phyloP scores from a whole-genome alignment of 30 jellyfish, hydroid and myxozoan species.

The Cassiopea xamachana region DNA sequence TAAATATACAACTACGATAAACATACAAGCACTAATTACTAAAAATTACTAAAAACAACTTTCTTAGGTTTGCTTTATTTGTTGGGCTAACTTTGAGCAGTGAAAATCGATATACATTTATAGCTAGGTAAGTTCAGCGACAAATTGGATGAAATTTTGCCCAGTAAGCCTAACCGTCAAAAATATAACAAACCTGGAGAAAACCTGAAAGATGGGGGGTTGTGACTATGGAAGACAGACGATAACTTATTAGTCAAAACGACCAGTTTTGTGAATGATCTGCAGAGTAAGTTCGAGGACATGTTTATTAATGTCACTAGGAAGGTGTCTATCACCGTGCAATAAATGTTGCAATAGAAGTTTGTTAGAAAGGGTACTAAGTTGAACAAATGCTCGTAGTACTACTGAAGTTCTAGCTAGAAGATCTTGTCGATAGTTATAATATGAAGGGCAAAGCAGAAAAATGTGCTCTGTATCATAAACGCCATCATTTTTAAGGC shows the following conservation, averaged over 20 bases:
- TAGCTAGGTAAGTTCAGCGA: too few species aligned
- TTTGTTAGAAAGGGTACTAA: conserved; percentile 1
- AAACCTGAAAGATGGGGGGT: too few species aligned
- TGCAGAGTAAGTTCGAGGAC: neutral
- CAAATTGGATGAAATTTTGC: too few species aligned
- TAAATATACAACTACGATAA: too few species aligned
- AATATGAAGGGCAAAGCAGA: conserved; percentile 11
- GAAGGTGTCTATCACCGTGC: neutral
- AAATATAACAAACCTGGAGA: too few species aligned
- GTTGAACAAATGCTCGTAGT: neutral
- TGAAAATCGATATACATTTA: too few species aligned
- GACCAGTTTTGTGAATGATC: conserved; percentile 2
- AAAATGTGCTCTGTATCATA: conserved; percentile 1
- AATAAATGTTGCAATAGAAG: neutral
- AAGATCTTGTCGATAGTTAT: conserved; percentile 13
- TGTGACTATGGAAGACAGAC: too few species aligned
- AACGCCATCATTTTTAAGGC: conserved; percentile 11
- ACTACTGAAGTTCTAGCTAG: neutral
- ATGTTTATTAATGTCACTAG: neutral
- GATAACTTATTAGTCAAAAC: neutral
- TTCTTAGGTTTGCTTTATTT: too few species aligned
- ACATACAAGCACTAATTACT: too few species aligned
- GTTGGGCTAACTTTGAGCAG: too few species aligned
- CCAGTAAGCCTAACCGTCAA: too few species aligned
- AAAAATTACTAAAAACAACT: too few species aligned